A percentile compares a stretch with the other conserved stretches of the same genome.
phyloP scores from a whole-genome alignment of 2,888 invertebrate genomes.

The Rotaria socialis region DNA sequence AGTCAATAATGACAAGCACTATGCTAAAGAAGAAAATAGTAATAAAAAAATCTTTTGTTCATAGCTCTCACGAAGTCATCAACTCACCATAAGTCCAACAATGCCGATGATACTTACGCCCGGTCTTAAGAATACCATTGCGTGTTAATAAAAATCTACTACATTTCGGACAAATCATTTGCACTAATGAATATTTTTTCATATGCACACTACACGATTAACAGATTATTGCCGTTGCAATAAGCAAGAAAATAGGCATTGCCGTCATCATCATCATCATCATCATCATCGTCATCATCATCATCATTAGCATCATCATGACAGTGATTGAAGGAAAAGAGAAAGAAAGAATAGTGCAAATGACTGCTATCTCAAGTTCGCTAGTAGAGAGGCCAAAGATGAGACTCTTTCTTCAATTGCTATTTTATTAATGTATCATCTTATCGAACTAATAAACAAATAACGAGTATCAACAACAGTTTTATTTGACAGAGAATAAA shows the following conservation, averaged over 20 bases:
- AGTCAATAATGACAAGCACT: not conserved
- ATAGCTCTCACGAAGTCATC: not conserved
- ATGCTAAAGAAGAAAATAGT: not conserved
- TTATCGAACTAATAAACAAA: not conserved
- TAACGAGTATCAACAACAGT: not conserved
- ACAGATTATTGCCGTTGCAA: not conserved
- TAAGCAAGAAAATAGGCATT: not conserved
- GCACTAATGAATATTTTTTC: not conserved
- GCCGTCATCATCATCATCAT: not conserved
- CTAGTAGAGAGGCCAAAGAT: not conserved
- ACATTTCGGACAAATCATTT: not conserved
- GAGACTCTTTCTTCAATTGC: not conserved
- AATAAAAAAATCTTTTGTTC: not conserved
- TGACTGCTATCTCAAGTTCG: not conserved
- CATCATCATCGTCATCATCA: not conserved
- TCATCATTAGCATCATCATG: not conserved
- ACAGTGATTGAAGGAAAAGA: not conserved
- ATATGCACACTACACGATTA: not conserved
- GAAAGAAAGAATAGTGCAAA: not conserved
- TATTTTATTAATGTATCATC: not conserved
- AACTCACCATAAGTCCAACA: conserved; percentile 11
- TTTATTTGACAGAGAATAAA: not conserved
- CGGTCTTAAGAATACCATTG: not conserved
- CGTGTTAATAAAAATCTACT: not conserved
- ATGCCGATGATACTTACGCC: not conserved